Evolutionary conservation across 2,797 vertebrate species (phyloP), one percentile per base, ranked within the genome.

Genomic region (Huso huso): DNA sequence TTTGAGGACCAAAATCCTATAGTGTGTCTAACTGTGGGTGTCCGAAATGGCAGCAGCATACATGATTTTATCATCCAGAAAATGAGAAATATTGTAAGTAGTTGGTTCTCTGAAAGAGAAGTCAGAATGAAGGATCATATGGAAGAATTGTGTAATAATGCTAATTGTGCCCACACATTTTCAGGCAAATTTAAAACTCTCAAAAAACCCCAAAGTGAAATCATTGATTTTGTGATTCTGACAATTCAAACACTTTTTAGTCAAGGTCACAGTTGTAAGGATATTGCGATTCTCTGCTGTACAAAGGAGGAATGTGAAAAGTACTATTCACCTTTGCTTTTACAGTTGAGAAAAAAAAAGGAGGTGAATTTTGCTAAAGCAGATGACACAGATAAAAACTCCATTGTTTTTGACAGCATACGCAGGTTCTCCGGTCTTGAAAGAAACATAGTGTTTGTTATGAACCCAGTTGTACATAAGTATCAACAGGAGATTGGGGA

Each of bases 41-140:
- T 86, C 48, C 71, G 78, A 3, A 86, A 80, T 69, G 71, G 78
- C 9, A 23, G 53, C 2, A 0, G 0, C 6, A 77, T 84, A 67
- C 67, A 70, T 7, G 0, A 8, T 0, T 64, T 63, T 6, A n/a
- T 80, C 18, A 1, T 7, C 7, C 0, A 1, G 1, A 0, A n/a
- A n/a, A 72, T 78, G 57, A 0, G 52, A 1, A 0, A 0, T 1
- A 49, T 84, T 9, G 68, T 62, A 57, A 0, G 8, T 1, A 23
- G 49, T 7, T 48, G 6, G 3, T 15, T 23, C 10, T 4, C 7
- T 3, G 10, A 11, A 62, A 6, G 4, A 49, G 1, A 49, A 37
- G 63, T 37, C 37, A 5, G 49, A 9, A 67, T 76, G 2, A 66
- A 65, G 2, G 0, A 0, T 0, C 2, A 1, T 49, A 68, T 52